Percentiles rank a stretch among this genome's conserved stretches.
Conservation (phyloP, 2,888 invertebrate genomes). For the Hedya salicella region DNA sequence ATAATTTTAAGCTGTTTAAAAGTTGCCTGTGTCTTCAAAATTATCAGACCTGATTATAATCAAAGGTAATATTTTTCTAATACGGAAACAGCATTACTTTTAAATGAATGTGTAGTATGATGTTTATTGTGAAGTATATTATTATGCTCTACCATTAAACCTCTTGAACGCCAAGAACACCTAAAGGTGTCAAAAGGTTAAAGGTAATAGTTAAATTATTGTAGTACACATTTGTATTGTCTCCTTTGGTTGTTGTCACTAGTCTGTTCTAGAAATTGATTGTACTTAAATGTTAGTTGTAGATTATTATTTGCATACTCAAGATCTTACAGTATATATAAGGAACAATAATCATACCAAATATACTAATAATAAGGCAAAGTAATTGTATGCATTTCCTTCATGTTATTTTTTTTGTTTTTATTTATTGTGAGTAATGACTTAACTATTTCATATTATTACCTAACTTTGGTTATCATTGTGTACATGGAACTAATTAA, state of each 20-base stretch:
- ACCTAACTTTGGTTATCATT: neutral
- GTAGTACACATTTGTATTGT: neutral
- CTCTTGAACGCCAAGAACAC: too few species aligned
- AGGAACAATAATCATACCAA: slow-evolving; percentile 10
- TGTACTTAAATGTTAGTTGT: slow-evolving; percentile 16
- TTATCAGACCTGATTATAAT: too few species aligned
- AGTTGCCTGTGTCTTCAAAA: too few species aligned
- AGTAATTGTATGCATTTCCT: neutral
- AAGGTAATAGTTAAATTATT: neutral
- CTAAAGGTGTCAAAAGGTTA: neutral
- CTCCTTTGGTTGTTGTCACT: slow-evolving; percentile 3
- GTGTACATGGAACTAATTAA: neutral
- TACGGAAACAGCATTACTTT: too few species aligned
- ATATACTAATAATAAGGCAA: neutral
- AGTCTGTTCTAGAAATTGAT: slow-evolving; percentile 16
- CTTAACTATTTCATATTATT: neutral
- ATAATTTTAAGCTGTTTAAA: too few species aligned
- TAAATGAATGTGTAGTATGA: too few species aligned
- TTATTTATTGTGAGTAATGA: neutral
- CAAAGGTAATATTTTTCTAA: too few species aligned
- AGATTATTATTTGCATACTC: slow-evolving; percentile 2
- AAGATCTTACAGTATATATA: slow-evolving; percentile 1
- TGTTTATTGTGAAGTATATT: too few species aligned
- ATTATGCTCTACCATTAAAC: too few species aligned
- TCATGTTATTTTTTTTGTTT: neutral